phyloP scores from a whole-genome alignment of 2,113 vertebrate species.

The Chelonoidis abingdonii region DNA sequence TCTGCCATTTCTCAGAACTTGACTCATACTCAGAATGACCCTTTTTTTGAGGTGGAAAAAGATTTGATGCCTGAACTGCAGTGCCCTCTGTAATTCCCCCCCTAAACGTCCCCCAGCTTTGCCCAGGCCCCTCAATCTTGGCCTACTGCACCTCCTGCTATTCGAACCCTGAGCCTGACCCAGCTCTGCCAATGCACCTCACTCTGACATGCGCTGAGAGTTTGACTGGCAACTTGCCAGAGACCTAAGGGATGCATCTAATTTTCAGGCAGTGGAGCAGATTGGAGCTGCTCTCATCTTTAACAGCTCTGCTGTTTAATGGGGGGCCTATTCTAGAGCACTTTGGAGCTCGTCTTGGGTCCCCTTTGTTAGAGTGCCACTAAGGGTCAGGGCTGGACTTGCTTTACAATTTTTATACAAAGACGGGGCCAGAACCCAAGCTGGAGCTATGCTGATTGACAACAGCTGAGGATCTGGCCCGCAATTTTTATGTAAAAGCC shows the following conservation, averaged over 20 bases:
- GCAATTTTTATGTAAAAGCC: not conserved
- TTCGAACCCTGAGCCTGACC: not conserved
- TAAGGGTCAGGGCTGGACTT: not conserved
- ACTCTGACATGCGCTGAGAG: accelerated
- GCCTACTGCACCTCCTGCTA: not conserved
- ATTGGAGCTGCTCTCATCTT: not conserved
- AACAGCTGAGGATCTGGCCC: not conserved
- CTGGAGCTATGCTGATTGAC: not conserved
- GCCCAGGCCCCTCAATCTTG: not conserved
- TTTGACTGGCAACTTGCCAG: not conserved
- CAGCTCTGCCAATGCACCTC: not conserved
- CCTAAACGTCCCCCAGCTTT: not conserved
- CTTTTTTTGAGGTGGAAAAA: not conserved
- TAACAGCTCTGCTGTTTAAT: not conserved
- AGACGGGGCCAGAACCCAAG: not conserved
- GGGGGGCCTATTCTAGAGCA: accelerated
- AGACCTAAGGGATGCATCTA: not conserved
- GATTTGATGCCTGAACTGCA: not conserved
- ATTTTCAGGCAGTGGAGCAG: not conserved
- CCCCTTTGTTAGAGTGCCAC: not conserved
- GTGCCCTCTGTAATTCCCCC: not conserved
- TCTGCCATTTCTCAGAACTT: not conserved
- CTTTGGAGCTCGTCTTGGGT: not conserved
- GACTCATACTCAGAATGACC: not conserved
- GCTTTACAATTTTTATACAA: not conserved